Evolutionary conservation across 2,888 invertebrate genomes (phyloP).

Genomic region (Melanargia galathea): DNA sequence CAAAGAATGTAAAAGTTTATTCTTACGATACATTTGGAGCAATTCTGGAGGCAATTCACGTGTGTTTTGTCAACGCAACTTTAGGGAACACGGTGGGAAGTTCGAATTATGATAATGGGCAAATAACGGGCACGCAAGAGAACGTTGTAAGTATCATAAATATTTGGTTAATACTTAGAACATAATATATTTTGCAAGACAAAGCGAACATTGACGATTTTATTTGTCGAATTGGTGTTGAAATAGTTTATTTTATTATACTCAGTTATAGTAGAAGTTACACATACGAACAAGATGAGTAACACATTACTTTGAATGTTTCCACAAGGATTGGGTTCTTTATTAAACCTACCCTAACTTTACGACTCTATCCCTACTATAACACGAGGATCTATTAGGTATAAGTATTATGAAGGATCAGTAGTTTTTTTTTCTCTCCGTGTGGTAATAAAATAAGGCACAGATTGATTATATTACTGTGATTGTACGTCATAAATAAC

Average conservation of each 20-base stretch:
- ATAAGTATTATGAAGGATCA: not conserved
- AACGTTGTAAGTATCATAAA: not conserved
- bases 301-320: constrained; percentile 1
- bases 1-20: constrained; percentile 1
- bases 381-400: not conserved
- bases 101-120: constrained; percentile 24
- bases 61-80: constrained; percentile 20
- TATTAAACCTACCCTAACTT: not conserved
- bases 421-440: too few species aligned
- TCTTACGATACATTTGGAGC: too few species aligned
- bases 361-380: constrained; percentile 3
- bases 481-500: too few species aligned
- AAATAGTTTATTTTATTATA: not conserved
- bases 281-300: not conserved
- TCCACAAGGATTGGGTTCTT: not conserved
- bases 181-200: not conserved
- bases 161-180: not conserved
- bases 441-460: too few species aligned
- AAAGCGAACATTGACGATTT: not conserved
- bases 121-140: not conserved
- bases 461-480: not conserved
- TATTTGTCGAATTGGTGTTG: not conserved
- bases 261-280: not conserved
- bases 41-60: constrained; percentile 7
- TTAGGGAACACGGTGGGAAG: constrained; percentile 8